Evolutionary conservation across 2,888 invertebrate genomes (phyloP), one percentile per base, ranked within the genome.

Genomic region (Pyrrhia umbra): DNA sequence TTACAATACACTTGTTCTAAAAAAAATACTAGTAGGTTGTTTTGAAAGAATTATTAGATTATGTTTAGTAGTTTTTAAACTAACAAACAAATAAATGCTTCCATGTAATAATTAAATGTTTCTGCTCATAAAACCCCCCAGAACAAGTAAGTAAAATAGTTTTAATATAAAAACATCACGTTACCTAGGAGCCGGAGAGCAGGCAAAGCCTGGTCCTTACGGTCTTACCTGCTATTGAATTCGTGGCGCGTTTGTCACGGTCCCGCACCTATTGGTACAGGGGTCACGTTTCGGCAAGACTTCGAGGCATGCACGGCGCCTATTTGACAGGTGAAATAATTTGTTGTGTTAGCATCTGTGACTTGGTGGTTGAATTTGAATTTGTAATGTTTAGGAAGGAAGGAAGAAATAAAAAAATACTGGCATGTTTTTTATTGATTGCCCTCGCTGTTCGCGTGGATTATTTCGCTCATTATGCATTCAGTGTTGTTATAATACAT

Each of bases 311-410:
- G 81, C 68, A 52, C 67, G 15, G 37, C 27, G 27, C 37, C 57
- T 54, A 57, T 78, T 75, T 78, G 78, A 81, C 71, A 79, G 79
- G 63, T 81, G 58, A 79, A 70, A 81, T 79, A 59, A 78, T 78
- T 78, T 81, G 68, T 61, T 61, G 58, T 64, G 67, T 58, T 54
- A 63, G n/a, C 64, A 51, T 57, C 60, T 78, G 75, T 59, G 42
- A 39, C 60, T 67, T 73, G 73, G 45, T 49, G 50, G 73, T 58
- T 69, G 81, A 77, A 70, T 77, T 78, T 78, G 51, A 80, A 77
- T 57, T 71, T 39, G 23, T 46, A 27, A 63, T 45, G 6, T 34
- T 42, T 47, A 23, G n/a, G n/a, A 18, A 10, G 21, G 39, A 13
- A 16, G 6, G n/a, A 8, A 10, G 16, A 21, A 30, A 34, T 34